Conservation (phyloP, 2,888 invertebrate genomes). For the Camponotus fellah region DNA sequence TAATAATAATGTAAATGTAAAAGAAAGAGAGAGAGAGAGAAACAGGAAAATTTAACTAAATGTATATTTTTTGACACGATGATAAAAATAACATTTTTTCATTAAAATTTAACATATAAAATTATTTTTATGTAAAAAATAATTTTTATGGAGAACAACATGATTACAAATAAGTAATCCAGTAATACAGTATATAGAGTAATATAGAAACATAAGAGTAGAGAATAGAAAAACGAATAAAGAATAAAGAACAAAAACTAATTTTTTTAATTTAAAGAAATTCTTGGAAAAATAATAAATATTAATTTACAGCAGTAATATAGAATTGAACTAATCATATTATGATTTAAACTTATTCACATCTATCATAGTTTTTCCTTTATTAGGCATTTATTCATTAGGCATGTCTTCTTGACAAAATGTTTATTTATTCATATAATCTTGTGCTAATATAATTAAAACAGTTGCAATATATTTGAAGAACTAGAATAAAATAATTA, state of each 20-base stretch:
- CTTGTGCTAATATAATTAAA: constrained; percentile 25
- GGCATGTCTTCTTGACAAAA: neutral
- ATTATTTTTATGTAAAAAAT: neutral
- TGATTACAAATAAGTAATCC: too few relatives aligned
- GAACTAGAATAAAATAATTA: constrained; percentile 20
- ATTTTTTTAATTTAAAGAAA: neutral
- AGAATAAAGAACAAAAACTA: neutral
- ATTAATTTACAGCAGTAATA: neutral
- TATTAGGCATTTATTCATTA: neutral
- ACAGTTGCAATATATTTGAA: neutral
- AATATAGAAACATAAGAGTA: neutral
- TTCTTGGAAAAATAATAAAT: neutral
- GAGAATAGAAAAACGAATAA: neutral
- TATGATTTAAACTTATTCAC: neutral
- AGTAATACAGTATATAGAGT: too few relatives aligned
- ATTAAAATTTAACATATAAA: too few relatives aligned
- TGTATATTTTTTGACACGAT: too few relatives aligned
- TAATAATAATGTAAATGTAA: neutral
- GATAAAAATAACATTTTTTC: too few relatives aligned
- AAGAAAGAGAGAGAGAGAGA: neutral
- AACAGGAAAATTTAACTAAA: too few relatives aligned
- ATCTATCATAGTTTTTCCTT: neutral
- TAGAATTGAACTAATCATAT: neutral
- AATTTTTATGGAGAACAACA: neutral
- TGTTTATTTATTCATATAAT: neutral